Conservation (phyloP, 2,113 vertebrate genomes). For the Lagenorhynchus albirostris region DNA sequence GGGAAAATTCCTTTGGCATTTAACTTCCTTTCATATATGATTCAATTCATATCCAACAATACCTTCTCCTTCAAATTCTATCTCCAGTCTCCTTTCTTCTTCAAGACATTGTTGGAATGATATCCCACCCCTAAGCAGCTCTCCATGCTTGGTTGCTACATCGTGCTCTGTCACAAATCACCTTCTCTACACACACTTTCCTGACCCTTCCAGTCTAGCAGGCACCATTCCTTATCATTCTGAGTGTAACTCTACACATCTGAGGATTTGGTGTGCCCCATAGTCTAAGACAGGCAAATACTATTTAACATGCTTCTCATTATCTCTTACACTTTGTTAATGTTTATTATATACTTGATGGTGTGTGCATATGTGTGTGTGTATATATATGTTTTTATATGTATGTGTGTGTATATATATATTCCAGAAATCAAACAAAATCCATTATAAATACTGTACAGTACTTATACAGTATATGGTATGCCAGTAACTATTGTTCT, state of each 20-base stretch:
- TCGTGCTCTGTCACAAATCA: background rate
- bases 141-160: background rate
- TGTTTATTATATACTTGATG: background rate
- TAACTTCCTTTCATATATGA: background rate
- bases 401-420: background rate
- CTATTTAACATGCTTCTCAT: background rate
- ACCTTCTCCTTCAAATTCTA: background rate
- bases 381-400: background rate
- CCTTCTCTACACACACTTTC: background rate
- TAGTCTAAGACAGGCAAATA: background rate
- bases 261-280: background rate
- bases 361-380: background rate
- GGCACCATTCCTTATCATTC: background rate
- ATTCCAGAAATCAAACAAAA: slow-evolving; percentile 5
- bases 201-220: background rate
- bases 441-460: background rate
- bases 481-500: background rate
- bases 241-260: background rate
- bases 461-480: background rate
- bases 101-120: background rate
- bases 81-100: background rate
- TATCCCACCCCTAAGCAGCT: background rate
- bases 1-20: background rate
- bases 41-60: background rate
- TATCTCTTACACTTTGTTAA: background rate